Conservation (phyloP, 2,797 vertebrate genomes). For the Xenentodon cancila region DNA sequence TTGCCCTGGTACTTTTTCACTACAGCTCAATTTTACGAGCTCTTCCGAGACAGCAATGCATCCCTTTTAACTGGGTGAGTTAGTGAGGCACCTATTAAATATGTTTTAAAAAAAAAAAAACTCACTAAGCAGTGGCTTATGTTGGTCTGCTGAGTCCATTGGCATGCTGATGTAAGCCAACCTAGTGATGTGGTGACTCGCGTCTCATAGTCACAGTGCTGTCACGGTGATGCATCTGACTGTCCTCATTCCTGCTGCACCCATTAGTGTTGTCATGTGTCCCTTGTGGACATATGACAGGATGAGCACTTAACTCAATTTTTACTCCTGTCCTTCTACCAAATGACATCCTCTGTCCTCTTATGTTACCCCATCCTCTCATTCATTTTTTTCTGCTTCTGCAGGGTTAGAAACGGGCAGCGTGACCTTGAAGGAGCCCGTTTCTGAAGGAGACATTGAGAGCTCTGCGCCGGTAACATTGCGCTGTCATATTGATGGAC, state of each 20-base stretch:
- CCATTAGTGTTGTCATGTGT: slow-evolving; percentile 42
- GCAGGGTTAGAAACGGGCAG: slow-evolving; percentile 94
- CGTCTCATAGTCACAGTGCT: slow-evolving; percentile 24
- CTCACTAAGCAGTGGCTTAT: slow-evolving; percentile 17
- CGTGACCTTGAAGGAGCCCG: slow-evolving; percentile 90
- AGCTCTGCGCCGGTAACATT: slow-evolving; percentile 87
- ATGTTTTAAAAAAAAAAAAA: slow-evolving; percentile 45
- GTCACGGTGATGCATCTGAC: slow-evolving; percentile 17
- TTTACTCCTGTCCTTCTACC: slow-evolving; percentile 41
- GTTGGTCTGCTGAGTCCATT: slow-evolving; percentile 20
- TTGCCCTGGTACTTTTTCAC: slow-evolving; percentile 18
- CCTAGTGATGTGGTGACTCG: slow-evolving; percentile 19
- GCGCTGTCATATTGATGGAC: slow-evolving; percentile 94
- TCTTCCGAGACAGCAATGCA: slow-evolving; percentile 24
- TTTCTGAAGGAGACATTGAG: slow-evolving; percentile 86
- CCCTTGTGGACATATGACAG: slow-evolving; percentile 27
- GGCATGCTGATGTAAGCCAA: slow-evolving; percentile 25
- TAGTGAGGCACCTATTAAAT: slow-evolving; percentile 49
- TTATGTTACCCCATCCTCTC: slow-evolving; percentile 2
- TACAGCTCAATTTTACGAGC: slow-evolving; percentile 20
- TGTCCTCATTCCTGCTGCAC: slow-evolving; percentile 20
- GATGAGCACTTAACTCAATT: slow-evolving; percentile 63
- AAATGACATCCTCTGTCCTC: slow-evolving; percentile 10
- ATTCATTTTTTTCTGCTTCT: slow-evolving; percentile 12
- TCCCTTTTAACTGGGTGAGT: slow-evolving; percentile 29